Evolutionary conservation across 1,140 invertebrate species (phyloP), one percentile per base, ranked within the genome.

Genomic region (Zelostemma sp.): DNA sequence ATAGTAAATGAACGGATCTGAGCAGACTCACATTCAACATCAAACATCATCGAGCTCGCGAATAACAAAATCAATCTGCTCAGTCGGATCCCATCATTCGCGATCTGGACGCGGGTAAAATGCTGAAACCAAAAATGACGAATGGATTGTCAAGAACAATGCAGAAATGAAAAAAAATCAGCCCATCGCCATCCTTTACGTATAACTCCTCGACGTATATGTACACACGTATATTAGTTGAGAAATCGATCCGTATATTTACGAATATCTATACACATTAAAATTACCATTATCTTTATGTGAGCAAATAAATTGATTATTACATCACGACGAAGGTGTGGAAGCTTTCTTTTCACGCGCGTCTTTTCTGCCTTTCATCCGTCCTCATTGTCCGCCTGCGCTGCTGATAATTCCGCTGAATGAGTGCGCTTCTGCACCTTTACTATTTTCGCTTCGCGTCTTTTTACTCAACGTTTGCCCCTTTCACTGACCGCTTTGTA

Each of bases 261-360:
- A 48, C 14, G 28, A 33, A 50, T 50, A 56, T 48, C 35, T 63
- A 55, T 63, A 56, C 60, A 63, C 21, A 43, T 66, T 67, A 64
- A 60, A 55, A 64, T 67, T 72, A 80, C 50, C 68, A 57, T 82
- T 82, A 82, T 68, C 56, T 77, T 80, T 81, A 83, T 51, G 77
- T 81, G 81, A 83, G 80, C 79, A 82, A 82, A 82, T 79, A 74
- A 80, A 79, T 81, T 80, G 80, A 82, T 83, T 83, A 82, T 78
- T 81, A 78, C 72, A 79, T 64, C 73, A 55, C 41, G 61, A 16
- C 58, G 59, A 67, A 64, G 54, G 57, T 55, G 64, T 68, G 55
- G 56, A 68, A 56, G 58, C 61, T 45, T 55, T 55, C 25, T 40
- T 57, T 41, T 18, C 43, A 31, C 45, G 60, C 46, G 38, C 12